Evolutionary conservation across 2,888 invertebrate genomes (phyloP).

Genomic region (Hirtodrosophila cameraria): DNA sequence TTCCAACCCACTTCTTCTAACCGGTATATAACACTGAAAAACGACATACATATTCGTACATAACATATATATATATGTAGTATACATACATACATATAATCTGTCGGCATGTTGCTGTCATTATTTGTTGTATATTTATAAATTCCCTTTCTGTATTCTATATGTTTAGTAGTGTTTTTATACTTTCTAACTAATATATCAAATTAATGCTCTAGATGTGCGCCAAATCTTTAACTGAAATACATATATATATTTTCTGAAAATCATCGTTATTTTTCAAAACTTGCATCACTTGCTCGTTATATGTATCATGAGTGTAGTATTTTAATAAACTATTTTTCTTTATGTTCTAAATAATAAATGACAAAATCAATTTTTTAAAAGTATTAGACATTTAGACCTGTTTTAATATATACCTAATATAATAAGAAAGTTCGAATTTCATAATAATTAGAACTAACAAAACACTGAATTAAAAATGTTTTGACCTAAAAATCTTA

Average conservation of each 20-base stretch:
- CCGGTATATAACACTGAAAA: conserved; percentile 63
- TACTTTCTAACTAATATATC: not conserved
- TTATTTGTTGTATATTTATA: conserved; percentile 14
- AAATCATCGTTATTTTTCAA: not conserved
- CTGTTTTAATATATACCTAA: not conserved
- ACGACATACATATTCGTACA: conserved; percentile 22
- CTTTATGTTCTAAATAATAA: too few species aligned
- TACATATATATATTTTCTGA: not conserved
- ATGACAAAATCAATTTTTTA: not conserved
- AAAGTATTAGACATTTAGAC: not conserved
- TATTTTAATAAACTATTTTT: not conserved
- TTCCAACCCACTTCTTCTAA: conserved; percentile 70
- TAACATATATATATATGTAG: conserved; percentile 18
- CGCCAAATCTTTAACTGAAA: not conserved
- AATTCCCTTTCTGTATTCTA: conserved; percentile 2
- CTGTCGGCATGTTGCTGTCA: conserved; percentile 56
- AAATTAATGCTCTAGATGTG: not conserved
- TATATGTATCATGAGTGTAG: conserved; percentile 1
- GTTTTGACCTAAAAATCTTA: too few species aligned
- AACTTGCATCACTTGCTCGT: conserved; percentile 11
- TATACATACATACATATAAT: conserved; percentile 21
- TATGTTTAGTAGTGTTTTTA: conserved; percentile 10
- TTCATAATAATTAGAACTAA: too few species aligned
- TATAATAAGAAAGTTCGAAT: too few species aligned
- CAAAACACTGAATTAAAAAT: too few species aligned